These are phyloP conservation scores for Ischnura elegans DNA, from an alignment of 2,888 invertebrate species.

Conservation along the genomic window DNA sequence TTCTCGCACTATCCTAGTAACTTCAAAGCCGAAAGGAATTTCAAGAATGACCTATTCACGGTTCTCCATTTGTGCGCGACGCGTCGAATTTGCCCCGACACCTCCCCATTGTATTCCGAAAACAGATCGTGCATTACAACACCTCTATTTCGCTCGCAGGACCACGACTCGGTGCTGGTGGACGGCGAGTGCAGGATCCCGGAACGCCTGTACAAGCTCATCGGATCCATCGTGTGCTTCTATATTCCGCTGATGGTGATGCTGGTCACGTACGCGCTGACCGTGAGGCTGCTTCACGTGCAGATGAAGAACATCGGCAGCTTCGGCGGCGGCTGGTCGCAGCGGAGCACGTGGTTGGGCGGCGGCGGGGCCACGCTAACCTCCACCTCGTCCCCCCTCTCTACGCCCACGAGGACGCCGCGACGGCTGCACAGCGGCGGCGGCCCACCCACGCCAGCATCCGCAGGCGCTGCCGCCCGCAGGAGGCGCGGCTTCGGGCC, in stretches of 20 bases:
- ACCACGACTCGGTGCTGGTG: slow-evolving; percentile 90
- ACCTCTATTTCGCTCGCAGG: slow-evolving; percentile 79
- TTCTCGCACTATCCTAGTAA: too few relatives aligned
- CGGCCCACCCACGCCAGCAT: slow-evolving; percentile 88
- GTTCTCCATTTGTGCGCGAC: too few relatives aligned
- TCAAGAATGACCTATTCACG: too few relatives aligned
- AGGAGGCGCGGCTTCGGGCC: not conserved
- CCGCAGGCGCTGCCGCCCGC: slow-evolving; percentile 85
- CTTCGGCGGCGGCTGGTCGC: slow-evolving; percentile 82
- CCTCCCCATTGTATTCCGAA: too few relatives aligned
- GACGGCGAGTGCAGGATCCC: slow-evolving; percentile 93
- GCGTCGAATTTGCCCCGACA: too few relatives aligned
- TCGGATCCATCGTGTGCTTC: slow-evolving; percentile 96
- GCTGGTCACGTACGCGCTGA: slow-evolving; percentile 96
- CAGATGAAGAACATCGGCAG: slow-evolving; percentile 88
- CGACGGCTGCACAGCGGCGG: slow-evolving; percentile 84
- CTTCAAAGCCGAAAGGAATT: too few relatives aligned
- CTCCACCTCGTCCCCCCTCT: slow-evolving; percentile 72
- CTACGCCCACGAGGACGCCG: slow-evolving; percentile 45
- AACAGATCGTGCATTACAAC: too few relatives aligned
- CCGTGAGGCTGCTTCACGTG: slow-evolving; percentile 90
- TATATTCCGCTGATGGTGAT: slow-evolving; percentile 97
- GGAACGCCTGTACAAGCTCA: slow-evolving; percentile 92
- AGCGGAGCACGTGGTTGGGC: slow-evolving; percentile 85
- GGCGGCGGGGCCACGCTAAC: slow-evolving; percentile 74